Evolutionary conservation across 2,888 invertebrate species (phyloP), one percentile per base, ranked within the genome.

Genomic region (Orthosia incerta): DNA sequence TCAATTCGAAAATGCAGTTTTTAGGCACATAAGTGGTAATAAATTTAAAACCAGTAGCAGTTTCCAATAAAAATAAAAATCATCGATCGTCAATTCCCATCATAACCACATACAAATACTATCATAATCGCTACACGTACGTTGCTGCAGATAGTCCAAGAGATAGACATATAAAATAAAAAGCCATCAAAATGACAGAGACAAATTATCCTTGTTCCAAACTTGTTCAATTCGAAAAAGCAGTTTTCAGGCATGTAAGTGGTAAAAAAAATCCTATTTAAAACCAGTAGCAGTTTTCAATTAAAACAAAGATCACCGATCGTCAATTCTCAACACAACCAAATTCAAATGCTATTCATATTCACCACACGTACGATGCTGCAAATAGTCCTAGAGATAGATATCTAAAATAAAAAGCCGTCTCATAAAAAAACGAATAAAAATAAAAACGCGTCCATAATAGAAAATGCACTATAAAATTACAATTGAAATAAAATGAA

Each of bases 401-500:
- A 20, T 20, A 66, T 62, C 69, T 65, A 68, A 82, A 45, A 72
- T 80, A 66, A 76, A 60, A 76, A 79, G 9, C 3, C 61, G 76
- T n/a, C 64, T 63, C 60, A 79, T 80, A 80, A 89, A 89, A 87
- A 66, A 45, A 81, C 50, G 50, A 78, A 85, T 83, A 82, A 83
- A 83, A 81, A 74, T 71, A 76, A 73, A 73, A 72, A 76, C 56
- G 4, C 20, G 20, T 67, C 15, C 51, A 73, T 82, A 85, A 88
- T 86, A 87, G 86, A 87, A 83, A 86, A 87, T 78, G 59, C 79
- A 77, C 79, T 80, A 89, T 92, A 88, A 91, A 90, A 90, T 87
- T 89, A 91, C 90, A 92, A 91, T 90, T 85, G 88, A 86, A 88
- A 91, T 92, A 91, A 93, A 93, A 91, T 88, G 86, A 87, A 87